Base-by-base conservation (phyloP, 1,140 invertebrate species). In the Patella vulgata region DNA sequence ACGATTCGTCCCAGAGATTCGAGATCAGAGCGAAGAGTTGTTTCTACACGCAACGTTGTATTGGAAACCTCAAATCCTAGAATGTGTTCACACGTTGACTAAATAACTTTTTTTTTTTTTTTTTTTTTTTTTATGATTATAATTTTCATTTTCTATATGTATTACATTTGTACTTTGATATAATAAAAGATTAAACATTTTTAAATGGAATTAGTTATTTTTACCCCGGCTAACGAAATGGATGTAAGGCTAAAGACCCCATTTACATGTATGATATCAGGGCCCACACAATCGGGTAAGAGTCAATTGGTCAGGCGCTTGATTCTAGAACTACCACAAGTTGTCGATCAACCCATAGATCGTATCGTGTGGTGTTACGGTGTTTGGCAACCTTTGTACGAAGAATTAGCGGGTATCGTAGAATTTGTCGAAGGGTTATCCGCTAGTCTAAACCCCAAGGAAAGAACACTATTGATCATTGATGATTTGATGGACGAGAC, bases 401-500 rank as follows among this genome's bases (percentile, higher is more conserved):
- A 8, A 0, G 53, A 56, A 0, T 9, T 19, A 21, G 47, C 31
- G 21, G 56, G 47, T 23, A 36, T 30, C 12, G 56, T 59, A 44
- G 36, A 21, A 1, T 59, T 59, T 59, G 27, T 48, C 19, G 56
- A 59, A 36, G 56, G 56, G 1, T 30, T 59, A 4, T 8, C 11
- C 8, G 21, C 11, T 3, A 21, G 5, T 11, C 9, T 31, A 21
- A 21, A 23, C 21, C 8, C 6, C 0, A 28, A 25, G 5, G 40
- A 56, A 27, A 0, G n/a, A 39, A 17, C 14, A 42, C 23, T 52
- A 27, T 8, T 57, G 4, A 31, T 61, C 9, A 50, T 65, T 48
- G 68, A 66, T 31, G 63, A 70, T 43, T 39, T 66, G 17, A 66
- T 66, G 56, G 50, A 27, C 12, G 59, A 66, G 14, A 55, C 54